Evolutionary conservation across 2,797 vertebrate genomes (phyloP).

Genomic region (Pipistrellus kuhlii): DNA sequence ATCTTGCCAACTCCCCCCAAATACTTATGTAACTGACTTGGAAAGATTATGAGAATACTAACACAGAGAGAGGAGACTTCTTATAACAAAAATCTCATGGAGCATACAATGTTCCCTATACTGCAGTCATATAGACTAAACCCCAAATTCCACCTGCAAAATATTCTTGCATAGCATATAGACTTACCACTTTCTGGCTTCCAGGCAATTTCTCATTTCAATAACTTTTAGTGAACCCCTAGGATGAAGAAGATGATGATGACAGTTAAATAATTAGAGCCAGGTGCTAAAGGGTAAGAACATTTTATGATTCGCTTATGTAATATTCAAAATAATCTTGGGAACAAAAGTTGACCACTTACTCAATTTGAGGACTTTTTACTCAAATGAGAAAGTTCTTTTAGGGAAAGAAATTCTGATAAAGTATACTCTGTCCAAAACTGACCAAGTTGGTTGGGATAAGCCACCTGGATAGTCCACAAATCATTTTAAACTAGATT

Average conservation of each 20-base stretch:
- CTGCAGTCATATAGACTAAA: background rate
- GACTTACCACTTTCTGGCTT: background rate
- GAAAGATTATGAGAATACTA: conserved; percentile 8
- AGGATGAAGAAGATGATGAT: background rate
- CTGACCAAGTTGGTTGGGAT: conserved; percentile 1
- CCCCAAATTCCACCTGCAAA: background rate
- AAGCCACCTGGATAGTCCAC: background rate
- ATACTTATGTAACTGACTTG: conserved; percentile 30
- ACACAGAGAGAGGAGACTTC: background rate
- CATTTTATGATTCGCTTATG: background rate
- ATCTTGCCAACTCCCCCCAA: background rate
- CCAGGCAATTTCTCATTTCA: background rate
- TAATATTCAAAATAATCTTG: background rate
- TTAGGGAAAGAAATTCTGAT: conserved; percentile 1
- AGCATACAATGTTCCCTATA: background rate
- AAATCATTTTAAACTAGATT: background rate
- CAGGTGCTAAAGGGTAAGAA: background rate
- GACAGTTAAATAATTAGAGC: background rate
- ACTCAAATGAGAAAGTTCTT: background rate
- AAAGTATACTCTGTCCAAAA: background rate
- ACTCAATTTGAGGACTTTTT: background rate
- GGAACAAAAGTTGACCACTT: background rate
- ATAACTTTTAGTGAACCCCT: background rate
- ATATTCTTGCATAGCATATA: background rate
- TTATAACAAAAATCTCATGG: conserved; percentile 43